These are phyloP conservation scores for Drosophila santomea DNA, from an alignment of 1,140 invertebrate genomes.

Conservation along the genomic window DNA sequence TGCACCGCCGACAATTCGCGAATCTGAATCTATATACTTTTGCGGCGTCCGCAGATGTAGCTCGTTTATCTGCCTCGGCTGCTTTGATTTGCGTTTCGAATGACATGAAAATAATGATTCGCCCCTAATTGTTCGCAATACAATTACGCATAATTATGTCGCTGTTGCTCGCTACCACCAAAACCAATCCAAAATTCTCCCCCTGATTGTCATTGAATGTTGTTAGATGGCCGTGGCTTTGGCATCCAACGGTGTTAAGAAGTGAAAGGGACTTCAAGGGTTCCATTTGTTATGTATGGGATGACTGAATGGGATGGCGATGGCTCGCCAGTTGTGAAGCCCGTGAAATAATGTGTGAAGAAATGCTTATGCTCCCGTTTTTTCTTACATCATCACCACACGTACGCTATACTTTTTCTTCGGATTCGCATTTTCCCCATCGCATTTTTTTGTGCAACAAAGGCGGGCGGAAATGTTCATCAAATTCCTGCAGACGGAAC, in stretches of 20 bases:
- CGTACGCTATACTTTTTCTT: conserved; percentile 24
- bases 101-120: conserved; percentile 44
- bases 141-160: conserved; percentile 62
- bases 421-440: conserved; percentile 1
- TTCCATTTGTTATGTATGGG: neutral
- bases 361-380: neutral
- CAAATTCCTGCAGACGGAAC: conserved; percentile 14
- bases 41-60: conserved; percentile 11
- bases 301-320: neutral
- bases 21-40: neutral
- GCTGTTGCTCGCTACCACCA: conserved; percentile 4
- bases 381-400: neutral
- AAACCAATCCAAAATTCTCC: neutral
- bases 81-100: conserved; percentile 44
- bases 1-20: conserved; percentile 1
- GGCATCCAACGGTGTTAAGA: conserved; percentile 5
- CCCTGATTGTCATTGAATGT: too few species aligned
- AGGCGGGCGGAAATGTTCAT: conserved; percentile 26
- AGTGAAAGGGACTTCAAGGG: neutral
- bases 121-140: conserved; percentile 29
- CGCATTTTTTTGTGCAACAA: conserved; percentile 11
- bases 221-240: too few species aligned
- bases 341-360: neutral
- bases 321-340: neutral
- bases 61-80: conserved; percentile 18